Evolutionary conservation across 37 sponge, comb jelly and placozoan species (phyloP).

Genomic region (Oopsacas minuta): DNA sequence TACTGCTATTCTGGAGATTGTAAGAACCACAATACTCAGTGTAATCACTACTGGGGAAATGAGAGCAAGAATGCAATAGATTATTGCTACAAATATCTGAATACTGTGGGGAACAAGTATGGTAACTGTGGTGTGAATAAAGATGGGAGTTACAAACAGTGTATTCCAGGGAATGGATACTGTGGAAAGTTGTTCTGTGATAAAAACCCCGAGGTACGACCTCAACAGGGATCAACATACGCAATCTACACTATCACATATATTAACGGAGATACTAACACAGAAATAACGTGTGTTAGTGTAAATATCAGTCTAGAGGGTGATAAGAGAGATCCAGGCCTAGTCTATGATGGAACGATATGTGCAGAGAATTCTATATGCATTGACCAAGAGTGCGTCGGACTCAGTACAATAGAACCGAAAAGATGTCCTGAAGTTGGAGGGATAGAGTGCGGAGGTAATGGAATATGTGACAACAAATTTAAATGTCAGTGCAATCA

Average conservation of each 20-base stretch:
- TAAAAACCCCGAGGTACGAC: neutral
- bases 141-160: neutral
- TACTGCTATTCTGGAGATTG: constrained; percentile 12
- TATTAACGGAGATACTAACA: neutral
- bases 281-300: neutral
- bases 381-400: neutral
- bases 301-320: neutral
- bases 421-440: neutral
- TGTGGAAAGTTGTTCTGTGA: neutral
- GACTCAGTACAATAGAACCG: neutral
- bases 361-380: neutral
- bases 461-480: neutral
- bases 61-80: neutral
- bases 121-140: neutral
- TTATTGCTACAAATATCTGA: neutral
- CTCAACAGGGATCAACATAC: neutral
- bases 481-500: neutral
- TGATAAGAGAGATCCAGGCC: neutral
- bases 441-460: neutral
- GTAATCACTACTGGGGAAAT: constrained; percentile 1
- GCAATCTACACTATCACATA: neutral
- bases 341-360: neutral
- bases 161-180: neutral
- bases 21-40: neutral
- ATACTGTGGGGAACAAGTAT: neutral